phyloP scores from a whole-genome alignment of 2,797 vertebrate genomes.

The Chlorospingus flavigularis region DNA sequence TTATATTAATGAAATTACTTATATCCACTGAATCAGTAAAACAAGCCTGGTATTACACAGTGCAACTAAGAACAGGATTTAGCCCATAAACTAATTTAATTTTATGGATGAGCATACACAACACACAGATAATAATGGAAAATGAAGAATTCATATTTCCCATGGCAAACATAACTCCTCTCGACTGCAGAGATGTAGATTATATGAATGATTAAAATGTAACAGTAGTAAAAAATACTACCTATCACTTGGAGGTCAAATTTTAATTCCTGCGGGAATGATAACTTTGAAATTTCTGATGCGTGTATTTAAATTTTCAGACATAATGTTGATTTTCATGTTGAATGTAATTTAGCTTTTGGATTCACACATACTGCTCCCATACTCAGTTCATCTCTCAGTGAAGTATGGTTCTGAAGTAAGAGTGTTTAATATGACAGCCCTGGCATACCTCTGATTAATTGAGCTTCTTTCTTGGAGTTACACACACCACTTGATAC shows the following conservation, averaged over 20 bases:
- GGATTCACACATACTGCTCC: neutral
- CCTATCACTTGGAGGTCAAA: neutral
- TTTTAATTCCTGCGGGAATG: conserved; percentile 22
- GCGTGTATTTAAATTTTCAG: conserved; percentile 24
- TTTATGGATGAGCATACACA: neutral
- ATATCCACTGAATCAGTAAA: neutral
- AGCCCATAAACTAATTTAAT: neutral
- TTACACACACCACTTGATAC: neutral
- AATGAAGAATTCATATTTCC: conserved; percentile 4
- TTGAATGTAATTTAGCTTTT: conserved; percentile 33
- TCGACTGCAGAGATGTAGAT: neutral
- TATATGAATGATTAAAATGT: conserved; percentile 16
- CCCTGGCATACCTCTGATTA: conserved; percentile 6
- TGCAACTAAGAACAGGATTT: neutral
- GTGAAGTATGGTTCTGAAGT: conserved; percentile 20
- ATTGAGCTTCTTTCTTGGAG: neutral
- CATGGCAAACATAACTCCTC: neutral
- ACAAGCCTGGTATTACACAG: neutral
- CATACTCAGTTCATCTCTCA: neutral
- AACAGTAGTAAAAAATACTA: conserved; percentile 25
- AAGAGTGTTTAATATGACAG: neutral
- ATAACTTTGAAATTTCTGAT: conserved; percentile 10
- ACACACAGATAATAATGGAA: neutral
- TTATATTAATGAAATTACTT: neutral
- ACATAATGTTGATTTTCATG: conserved; percentile 23